Conservation (phyloP, 2,888 invertebrate species). For the Hydraecia micacea region DNA sequence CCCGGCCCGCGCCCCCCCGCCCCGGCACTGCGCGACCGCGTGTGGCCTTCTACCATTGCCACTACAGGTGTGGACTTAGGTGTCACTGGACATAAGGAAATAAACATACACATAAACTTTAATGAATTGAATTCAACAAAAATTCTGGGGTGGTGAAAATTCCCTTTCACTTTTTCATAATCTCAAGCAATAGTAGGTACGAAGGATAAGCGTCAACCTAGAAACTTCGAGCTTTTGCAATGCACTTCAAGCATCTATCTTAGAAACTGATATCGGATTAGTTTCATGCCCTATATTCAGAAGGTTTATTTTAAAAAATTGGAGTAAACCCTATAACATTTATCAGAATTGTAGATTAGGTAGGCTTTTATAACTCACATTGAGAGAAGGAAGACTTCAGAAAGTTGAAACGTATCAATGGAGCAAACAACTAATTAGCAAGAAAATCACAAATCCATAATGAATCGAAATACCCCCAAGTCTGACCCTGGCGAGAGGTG, state of each 20-base stretch:
- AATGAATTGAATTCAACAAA: slow-evolving; percentile 10
- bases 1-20: slow-evolving; percentile 67
- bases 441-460: slow-evolving; percentile 33
- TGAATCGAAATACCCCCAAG: slow-evolving; percentile 54
- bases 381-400: not conserved
- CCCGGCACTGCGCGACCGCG: slow-evolving; percentile 78
- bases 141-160: not conserved
- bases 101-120: not conserved
- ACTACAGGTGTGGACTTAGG: slow-evolving; percentile 79
- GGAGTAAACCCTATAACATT: not conserved
- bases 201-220: not conserved
- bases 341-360: not conserved
- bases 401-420: not conserved
- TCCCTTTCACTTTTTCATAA: not conserved
- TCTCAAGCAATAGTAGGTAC: not conserved
- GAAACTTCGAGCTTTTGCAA: not conserved
- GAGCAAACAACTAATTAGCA: not conserved
- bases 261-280: not conserved
- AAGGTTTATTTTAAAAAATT: not conserved
- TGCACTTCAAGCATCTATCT: not conserved
- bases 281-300: not conserved
- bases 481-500: slow-evolving; percentile 84
- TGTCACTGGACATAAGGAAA: slow-evolving; percentile 32
- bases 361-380: not conserved
- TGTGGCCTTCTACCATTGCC: slow-evolving; percentile 86